Evolutionary conservation across 1,140 invertebrate genomes (phyloP), one percentile per base, ranked within the genome.

Genomic region (Phocides pigmalion): DNA sequence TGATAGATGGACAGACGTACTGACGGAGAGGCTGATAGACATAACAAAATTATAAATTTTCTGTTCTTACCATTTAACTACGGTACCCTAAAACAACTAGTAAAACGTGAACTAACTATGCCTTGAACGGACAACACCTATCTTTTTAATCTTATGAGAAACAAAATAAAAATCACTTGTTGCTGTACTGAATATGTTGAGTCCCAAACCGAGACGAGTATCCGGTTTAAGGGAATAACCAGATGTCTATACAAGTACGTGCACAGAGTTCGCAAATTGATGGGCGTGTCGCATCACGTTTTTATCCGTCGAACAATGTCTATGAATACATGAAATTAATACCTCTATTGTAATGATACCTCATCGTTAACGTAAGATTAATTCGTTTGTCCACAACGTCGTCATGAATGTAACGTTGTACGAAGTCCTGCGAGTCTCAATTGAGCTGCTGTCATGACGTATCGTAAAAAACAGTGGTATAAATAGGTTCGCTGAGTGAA

Each of bases 151-250:
- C 51, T 32, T 25, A 35, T 32, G 25, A 16, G 15, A 50, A 50
- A 50, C 47, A 32, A 69, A 63, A 50, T 56, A 66, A 56, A 66
- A 62, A 70, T 50, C 41, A 25, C 46, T 66, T 67, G 39, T 37
- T n/a, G 32, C 32, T 47, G 25, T 9, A 16, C 51, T 54, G 39
- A 39, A 56, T 35, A 15, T 56, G 32, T 14, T 25, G 50, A 37
- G 14, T 35, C 19, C n/a, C 50, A 53, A 6, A 19, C 63, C 53
- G 39, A 70, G 19, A 16, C 16, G 50, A 61, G 66, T 61, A 80
- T 84, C 84, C 84, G 84, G 81, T 89, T 87, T 80, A 73, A 70
- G 73, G 79, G 83, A 74, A 87, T 89, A 87, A 84, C 86, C 84
- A 81, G 70, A 69, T 73, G 35, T 47, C 1, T 17, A 12, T 15